Percentiles rank a stretch among this genome's conserved stretches.
Conservation (phyloP, 1,140 invertebrate genomes). For the Ridgeia piscesae region DNA sequence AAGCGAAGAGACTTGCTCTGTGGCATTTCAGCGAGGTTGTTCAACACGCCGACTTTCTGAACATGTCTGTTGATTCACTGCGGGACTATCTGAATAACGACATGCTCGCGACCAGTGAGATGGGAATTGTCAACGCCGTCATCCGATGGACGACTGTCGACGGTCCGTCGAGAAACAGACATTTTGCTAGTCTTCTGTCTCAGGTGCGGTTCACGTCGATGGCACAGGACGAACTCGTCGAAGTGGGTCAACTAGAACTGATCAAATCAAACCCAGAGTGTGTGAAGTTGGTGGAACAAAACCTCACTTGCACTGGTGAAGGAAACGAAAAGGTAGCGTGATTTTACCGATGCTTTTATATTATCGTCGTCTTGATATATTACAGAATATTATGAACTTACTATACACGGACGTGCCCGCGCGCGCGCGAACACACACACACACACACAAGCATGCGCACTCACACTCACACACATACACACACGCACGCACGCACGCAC, state of each 20-base stretch:
- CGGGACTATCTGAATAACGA: neutral
- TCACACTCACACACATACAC: no score
- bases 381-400: no score
- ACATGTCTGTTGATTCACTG: conserved; percentile 8
- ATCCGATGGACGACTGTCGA: neutral
- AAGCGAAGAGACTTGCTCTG: neutral
- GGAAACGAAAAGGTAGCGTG: neutral
- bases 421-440: no score
- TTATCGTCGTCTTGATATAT: no score
- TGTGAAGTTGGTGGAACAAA: neutral
- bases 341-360: neutral
- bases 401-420: no score
- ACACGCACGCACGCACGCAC: no score
- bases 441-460: no score
- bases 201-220: neutral
- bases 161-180: neutral
- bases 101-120: conserved; percentile 7
- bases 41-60: neutral
- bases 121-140: neutral
- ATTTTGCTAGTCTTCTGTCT: conserved; percentile 8
- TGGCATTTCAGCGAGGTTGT: conserved; percentile 8
- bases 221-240: neutral
- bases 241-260: neutral
- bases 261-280: neutral
- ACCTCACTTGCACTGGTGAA: neutral